Conservation (phyloP, 2,113 vertebrate species). For the Perca schrenkii region DNA sequence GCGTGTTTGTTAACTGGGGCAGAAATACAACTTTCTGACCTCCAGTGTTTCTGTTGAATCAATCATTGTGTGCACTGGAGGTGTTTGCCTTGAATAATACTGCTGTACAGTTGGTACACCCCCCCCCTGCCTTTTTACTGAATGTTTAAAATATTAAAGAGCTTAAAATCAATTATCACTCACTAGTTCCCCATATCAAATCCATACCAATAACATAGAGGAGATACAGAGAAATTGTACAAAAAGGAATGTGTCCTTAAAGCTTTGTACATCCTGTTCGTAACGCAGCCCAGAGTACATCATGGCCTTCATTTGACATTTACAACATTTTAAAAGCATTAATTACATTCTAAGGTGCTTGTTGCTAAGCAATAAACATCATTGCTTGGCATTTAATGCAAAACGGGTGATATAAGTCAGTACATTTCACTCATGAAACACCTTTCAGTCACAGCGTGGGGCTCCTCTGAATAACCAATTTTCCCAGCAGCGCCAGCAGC, state of each 20-base stretch:
- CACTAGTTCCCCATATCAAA: neutral
- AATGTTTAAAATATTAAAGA: neutral
- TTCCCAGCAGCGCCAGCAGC: slow-evolving; percentile 4
- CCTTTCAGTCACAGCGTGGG: neutral
- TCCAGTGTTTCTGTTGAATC: neutral
- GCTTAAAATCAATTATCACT: neutral
- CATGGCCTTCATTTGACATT: neutral
- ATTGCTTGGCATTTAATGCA: neutral
- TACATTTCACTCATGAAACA: neutral
- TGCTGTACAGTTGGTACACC: too few relatives aligned
- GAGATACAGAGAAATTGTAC: neutral
- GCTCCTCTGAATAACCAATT: neutral
- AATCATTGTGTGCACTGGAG: neutral
- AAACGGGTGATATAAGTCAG: slow-evolving; percentile 1
- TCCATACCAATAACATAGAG: neutral
- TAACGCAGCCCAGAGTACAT: neutral
- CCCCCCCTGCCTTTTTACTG: too few relatives aligned
- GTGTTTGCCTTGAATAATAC: neutral
- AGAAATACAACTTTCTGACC: neutral
- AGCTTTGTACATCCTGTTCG: neutral
- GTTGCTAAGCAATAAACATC: slow-evolving; percentile 20
- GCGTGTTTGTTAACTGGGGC: neutral
- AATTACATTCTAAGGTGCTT: neutral
- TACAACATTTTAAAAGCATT: neutral
- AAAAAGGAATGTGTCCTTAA: neutral